phyloP scores from a whole-genome alignment of 1,140 invertebrate genomes.

The Melanaphis sacchari region DNA sequence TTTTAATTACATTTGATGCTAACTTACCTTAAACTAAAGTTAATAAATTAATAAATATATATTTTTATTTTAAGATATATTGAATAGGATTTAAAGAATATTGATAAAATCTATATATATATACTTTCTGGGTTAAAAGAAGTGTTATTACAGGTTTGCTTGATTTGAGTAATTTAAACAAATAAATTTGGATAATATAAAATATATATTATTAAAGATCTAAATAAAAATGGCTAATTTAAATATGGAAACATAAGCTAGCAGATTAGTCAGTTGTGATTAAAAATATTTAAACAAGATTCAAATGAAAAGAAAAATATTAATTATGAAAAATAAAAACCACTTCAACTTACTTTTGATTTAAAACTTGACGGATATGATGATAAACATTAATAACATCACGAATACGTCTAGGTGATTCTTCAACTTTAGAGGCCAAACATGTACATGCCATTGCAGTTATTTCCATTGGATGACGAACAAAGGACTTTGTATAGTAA shows the following conservation, averaged over 20 bases:
- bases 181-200: neutral
- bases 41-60: slow-evolving; percentile 21
- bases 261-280: slow-evolving; percentile 55
- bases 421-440: slow-evolving; percentile 98
- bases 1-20: neutral
- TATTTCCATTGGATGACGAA: slow-evolving; percentile 95
- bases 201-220: neutral
- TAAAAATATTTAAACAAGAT: slow-evolving; percentile 33
- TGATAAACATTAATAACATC: slow-evolving; percentile 99
- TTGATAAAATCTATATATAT: slow-evolving; percentile 16
- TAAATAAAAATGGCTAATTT: slow-evolving; percentile 14
- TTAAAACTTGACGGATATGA: slow-evolving; percentile 95
- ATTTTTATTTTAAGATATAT: neutral
- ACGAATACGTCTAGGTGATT: slow-evolving; percentile 91
- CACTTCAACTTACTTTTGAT: slow-evolving; percentile 80
- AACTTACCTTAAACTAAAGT: slow-evolving; percentile 14
- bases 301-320: neutral
- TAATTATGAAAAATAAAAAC: slow-evolving; percentile 43
- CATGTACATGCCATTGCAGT: slow-evolving; percentile 98
- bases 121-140: neutral
- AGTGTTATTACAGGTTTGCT: neutral
- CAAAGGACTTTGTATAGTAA: slow-evolving; percentile 98
- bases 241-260: slow-evolving; percentile 14
- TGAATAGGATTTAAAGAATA: neutral
- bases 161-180: neutral